Evolutionary conservation across 1,140 invertebrate genomes (phyloP), one percentile per base, ranked within the genome.

Genomic region (Ostrea edulis): DNA sequence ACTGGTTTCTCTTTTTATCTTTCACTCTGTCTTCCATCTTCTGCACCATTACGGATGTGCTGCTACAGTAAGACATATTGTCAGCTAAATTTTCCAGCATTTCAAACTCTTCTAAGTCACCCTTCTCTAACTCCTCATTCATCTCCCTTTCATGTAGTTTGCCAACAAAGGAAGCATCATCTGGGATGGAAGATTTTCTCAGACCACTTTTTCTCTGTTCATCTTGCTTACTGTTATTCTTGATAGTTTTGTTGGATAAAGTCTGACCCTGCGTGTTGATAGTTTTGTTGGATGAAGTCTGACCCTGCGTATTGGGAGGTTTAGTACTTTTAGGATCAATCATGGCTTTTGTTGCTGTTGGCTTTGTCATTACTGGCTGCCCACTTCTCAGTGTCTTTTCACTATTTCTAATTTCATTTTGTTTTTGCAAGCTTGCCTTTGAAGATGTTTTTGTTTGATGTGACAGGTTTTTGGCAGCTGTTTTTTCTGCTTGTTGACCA

Each of bases 101-200:
- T 88, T 95, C 95, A 93, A 95, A 95, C 88, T 95, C 94, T n/a
- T 93, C 93, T 20, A 94, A 82, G 11, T 94, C 93, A 29, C 92
- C 91, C 53, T 90, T 87, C 82, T 94, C 93, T 22, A 91, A 54
- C 89, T 91, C 90, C 20, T 90, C 91, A 85, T 91, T 90, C 71
- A 89, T 90, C 53, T 91, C 88, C 35, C 90, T 88, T 62, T 91
- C 84, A 54, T 89, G 65, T 4, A 93, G 54, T 44, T 86, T 91
- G 11, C 86, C 92, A 14, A 91, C 83, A 87, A 92, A 92, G 17
- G 92, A 93, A 25, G 89, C 90, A 90, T 93, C 91, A 89, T 92
- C 91, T 35, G 90, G 89, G n/a, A 92, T 86, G 20, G 90, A 89
- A 25, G 22, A 2, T 35, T 14, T 77, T 77, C 90, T 91, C 22